Evolutionary conservation across 2,113 vertebrate species (phyloP), one percentile per base, ranked within the genome.

Genomic region (Melanerpes formicivorus): DNA sequence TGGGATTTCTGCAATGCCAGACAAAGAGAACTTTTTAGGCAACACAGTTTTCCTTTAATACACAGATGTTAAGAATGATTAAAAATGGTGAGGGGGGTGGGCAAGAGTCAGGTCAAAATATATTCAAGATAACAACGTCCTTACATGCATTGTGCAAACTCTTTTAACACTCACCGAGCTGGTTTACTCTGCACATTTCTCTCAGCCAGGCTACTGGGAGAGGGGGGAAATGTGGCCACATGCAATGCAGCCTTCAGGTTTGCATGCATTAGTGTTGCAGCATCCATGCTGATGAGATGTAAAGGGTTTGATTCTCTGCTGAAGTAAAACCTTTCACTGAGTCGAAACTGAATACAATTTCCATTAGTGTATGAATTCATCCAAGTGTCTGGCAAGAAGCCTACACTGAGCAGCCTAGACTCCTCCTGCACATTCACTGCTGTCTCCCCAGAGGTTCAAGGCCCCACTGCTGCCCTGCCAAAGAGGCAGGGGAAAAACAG

Each of bases 1-100:
- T 52, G 64, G 70, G 84, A 86, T 80, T 86, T 90, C 71, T 21
- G 23, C 1, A 11, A 60, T 32, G 19, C 14, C 52, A 82, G 66
- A 84, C 37, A 90, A 93, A 95, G 50, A 87, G 92, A 88, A 18
- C 71, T 27, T 84, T 67, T 42, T 22, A 69, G 63, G 32, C n/a
- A 93, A 86, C 25, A n/a, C 8, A 71, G 26, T 42, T 21, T 76
- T 93, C n/a, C 70, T 83, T 78, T 77, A 80, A 73, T 23, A 78
- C 4, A 66, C 18, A 83, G 26, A 74, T 30, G 37, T 69, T 88
- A 78, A 70, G 91, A 87, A 74, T 18, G 69, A 60, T 58, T 40
- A 10, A 55, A 90, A 87, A 21, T 23, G 11, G 18, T 6, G 44
- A 5, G 10, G 1, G 1, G 25, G 17, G 26, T 14, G 18, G 3